These are phyloP conservation scores for Ips nitidus DNA, from an alignment of 1,140 invertebrate species.

Conservation along the genomic window DNA sequence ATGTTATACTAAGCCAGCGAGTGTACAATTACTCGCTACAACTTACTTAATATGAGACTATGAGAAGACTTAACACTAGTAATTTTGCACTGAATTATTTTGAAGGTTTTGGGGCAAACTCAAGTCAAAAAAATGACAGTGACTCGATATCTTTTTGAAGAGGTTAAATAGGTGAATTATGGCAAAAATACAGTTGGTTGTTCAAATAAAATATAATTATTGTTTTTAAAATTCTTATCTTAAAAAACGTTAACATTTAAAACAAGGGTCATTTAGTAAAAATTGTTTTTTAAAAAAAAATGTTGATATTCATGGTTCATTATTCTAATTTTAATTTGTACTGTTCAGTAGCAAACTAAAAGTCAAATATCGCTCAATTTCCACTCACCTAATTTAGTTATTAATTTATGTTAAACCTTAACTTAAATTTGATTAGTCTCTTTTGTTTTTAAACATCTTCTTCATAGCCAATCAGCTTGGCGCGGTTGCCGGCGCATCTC, in stretches of 20 bases:
- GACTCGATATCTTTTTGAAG: not conserved
- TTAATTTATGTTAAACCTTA: no score
- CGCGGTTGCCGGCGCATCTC: slow-evolving; percentile 19
- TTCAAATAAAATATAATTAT: no score
- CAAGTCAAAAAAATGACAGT: not conserved
- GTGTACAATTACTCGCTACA: not conserved
- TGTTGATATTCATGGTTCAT: no score
- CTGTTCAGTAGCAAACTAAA: no score
- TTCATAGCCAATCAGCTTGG: not conserved
- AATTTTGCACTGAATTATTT: slow-evolving; percentile 26
- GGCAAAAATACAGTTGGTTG: no score
- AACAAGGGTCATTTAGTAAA: not conserved
- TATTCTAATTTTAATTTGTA: no score
- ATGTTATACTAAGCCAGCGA: slow-evolving; percentile 3
- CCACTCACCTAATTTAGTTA: no score
- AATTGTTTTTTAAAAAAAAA: no score
- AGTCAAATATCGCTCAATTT: no score
- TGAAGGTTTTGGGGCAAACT: slow-evolving; percentile 3
- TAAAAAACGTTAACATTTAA: no score
- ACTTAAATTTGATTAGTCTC: no score
- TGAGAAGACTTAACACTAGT: slow-evolving; percentile 19
- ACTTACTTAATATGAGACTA: slow-evolving; percentile 5
- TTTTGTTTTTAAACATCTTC: not conserved
- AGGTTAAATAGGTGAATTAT: not conserved
- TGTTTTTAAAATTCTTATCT: no score